A percentile compares a stretch with the other conserved stretches of the same genome.
These are phyloP conservation scores for Psilanteris sp. DNA, from an alignment of 1,140 invertebrate genomes.

Conservation along the genomic window DNA sequence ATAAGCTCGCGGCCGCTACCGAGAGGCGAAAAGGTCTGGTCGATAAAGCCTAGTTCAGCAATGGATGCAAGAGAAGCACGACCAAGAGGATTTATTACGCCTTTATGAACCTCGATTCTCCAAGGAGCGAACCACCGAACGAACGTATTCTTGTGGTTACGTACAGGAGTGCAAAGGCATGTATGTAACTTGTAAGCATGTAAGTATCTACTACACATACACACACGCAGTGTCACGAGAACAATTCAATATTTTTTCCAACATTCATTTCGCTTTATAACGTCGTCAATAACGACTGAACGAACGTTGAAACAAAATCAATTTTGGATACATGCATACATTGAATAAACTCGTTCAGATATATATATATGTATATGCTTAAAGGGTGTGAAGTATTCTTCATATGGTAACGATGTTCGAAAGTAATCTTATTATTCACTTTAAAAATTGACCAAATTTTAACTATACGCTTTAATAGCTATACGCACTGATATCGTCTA, in stretches of 20 bases:
- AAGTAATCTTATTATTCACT: too few relatives aligned
- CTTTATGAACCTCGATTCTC: slow-evolving; percentile 59
- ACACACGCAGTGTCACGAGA: slow-evolving; percentile 13
- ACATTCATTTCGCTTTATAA: slow-evolving; percentile 10
- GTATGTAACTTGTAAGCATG: slow-evolving; percentile 47
- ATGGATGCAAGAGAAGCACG: slow-evolving; percentile 50
- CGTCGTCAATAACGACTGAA: slow-evolving; percentile 33
- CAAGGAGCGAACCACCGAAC: slow-evolving; percentile 45
- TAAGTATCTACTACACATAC: slow-evolving; percentile 24
- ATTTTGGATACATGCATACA: slow-evolving; percentile 38
- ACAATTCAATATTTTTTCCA: slow-evolving; percentile 35
- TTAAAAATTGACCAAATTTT: too few relatives aligned
- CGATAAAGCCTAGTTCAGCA: slow-evolving; percentile 54
- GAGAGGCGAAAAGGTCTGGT: slow-evolving; percentile 31
- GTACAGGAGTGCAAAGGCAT: slow-evolving; percentile 44
- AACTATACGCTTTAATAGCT: too few relatives aligned
- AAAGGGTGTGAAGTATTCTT: too few relatives aligned
- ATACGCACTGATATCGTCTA: too few relatives aligned
- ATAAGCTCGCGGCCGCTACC: slow-evolving; percentile 19
- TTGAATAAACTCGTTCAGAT: too few relatives aligned
- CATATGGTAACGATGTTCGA: too few relatives aligned
- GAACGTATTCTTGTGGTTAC: slow-evolving; percentile 49
- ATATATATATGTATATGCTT: slow-evolving; percentile 26
- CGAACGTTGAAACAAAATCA: slow-evolving; percentile 15
- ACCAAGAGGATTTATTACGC: slow-evolving; percentile 58